These are phyloP conservation scores for Cremastobaeus sp. DNA, from an alignment of 2,888 invertebrate genomes.

Conservation along the genomic window DNA sequence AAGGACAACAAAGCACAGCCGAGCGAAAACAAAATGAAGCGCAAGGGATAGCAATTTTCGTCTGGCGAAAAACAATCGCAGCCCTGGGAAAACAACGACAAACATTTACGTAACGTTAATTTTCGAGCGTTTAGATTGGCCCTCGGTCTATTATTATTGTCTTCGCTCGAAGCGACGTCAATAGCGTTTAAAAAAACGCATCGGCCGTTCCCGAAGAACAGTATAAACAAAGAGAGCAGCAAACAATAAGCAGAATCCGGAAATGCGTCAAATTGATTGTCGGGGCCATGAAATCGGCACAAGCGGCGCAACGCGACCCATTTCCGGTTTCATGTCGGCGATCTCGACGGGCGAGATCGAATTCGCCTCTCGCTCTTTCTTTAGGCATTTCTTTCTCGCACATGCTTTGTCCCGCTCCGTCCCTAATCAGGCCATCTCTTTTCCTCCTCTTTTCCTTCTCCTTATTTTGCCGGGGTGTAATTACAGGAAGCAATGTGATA, in stretches of 20 bases:
- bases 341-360: constrained; percentile 38
- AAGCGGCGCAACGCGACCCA: constrained; percentile 48
- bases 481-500: constrained; percentile 66
- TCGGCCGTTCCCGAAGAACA: constrained; percentile 23
- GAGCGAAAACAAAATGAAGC: too few species aligned
- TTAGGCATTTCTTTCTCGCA: too few species aligned
- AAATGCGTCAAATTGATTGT: constrained; percentile 56
- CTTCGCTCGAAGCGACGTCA: constrained; percentile 21
- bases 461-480: constrained; percentile 47
- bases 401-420: too few species aligned
- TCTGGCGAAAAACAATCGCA: neutral
- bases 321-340: constrained; percentile 63
- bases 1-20: too few species aligned
- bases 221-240: constrained; percentile 39
- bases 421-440: too few species aligned
- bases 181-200: constrained; percentile 14
- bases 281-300: constrained; percentile 48
- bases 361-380: constrained; percentile 8
- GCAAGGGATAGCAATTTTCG: too few species aligned
- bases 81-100: neutral
- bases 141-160: constrained; percentile 6
- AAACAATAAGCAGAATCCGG: constrained; percentile 49
- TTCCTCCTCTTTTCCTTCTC: neutral
- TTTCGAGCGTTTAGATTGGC: constrained; percentile 13
- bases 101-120: constrained; percentile 18